Base-by-base conservation (phyloP, 30 jellyfish, hydroid and myxozoan species). In the Chrysaora quinquecirrha region DNA sequence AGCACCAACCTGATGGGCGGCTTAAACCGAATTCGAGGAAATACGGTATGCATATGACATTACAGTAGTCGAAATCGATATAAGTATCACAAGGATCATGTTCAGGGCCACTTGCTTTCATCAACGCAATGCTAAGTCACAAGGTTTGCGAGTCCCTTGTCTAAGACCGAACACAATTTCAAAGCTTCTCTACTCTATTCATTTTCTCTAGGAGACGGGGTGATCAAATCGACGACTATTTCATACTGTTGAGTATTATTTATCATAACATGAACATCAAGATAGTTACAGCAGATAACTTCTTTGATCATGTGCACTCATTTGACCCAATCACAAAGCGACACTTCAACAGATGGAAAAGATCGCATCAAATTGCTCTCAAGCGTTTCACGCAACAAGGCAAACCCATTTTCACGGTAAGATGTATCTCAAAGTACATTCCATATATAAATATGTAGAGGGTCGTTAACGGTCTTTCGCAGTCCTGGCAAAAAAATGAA, bases 201-300 rank as follows among this genome's bases (percentile, higher is more conserved):
- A 27, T 7, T 16, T 24, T 28, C 49, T 12, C 30, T 43, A 82
- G 92, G 80, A 82, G 70, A 31, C 68, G 73, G 34, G 85, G 56
- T 82, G 87, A 89, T 1, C 88, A 85, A 27, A 75, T 85, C 12
- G 95, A 85, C 68, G 95, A 85, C 74, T 76, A 85, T 75, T 85
- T 85, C 80, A 65, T 85, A 18, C 49, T 85, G 27, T 20, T 66
- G 47, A 50, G 84, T 47, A 75, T 85, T 73, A 84, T 66, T 27
- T 75, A 0, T 50, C 95, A 85, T 24, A 49, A 75, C 85, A 85
- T 85, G 95, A 49, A 85, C 32, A 75, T 85, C 48, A 79, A 68
- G 48, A 52, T 85, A 30, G 46, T 85, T 22, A 85, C 95, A 16
- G 87, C 89, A 0, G 95, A 85, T 34, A 75, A 67, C 52, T 85